phyloP scores from a whole-genome alignment of 1,140 invertebrate species.

The Bradynema listronoti region DNA sequence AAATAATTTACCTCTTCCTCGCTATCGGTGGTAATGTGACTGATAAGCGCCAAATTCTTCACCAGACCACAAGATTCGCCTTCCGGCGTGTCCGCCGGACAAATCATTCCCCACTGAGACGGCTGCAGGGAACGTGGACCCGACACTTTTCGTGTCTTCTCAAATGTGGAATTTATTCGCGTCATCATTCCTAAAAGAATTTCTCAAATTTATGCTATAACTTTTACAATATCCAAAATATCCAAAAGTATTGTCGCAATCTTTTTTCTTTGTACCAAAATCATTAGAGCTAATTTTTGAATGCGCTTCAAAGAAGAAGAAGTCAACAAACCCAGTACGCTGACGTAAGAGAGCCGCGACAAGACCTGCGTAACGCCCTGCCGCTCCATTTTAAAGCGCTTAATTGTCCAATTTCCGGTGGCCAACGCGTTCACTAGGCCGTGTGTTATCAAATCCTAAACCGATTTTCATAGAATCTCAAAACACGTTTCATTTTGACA shows the following conservation, averaged over 20 bases:
- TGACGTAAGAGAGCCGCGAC: slow-evolving; percentile 90
- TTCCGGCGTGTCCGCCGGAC: slow-evolving; percentile 97
- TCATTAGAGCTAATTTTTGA: no score
- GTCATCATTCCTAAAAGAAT: slow-evolving; percentile 99
- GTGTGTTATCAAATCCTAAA: slow-evolving; percentile 70
- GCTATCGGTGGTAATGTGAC: slow-evolving; percentile 86
- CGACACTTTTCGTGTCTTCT: slow-evolving; percentile 95
- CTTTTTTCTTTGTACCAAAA: no score
- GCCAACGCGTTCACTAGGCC: slow-evolving; percentile 87
- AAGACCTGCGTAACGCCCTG: slow-evolving; percentile 94
- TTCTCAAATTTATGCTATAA: no score
- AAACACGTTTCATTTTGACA: not conserved
- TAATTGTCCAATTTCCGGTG: slow-evolving; percentile 92
- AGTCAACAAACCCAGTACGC: no score
- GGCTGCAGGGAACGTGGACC: slow-evolving; percentile 91
- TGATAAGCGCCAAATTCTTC: slow-evolving; percentile 96
- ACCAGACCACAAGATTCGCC: slow-evolving; percentile 94
- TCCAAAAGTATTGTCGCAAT: no score
- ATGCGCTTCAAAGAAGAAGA: no score
- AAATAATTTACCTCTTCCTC: slow-evolving; percentile 65
- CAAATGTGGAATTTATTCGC: slow-evolving; percentile 95
- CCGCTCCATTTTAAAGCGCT: slow-evolving; percentile 96
- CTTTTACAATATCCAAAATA: no score
- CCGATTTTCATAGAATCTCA: no score
- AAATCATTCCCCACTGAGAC: slow-evolving; percentile 88